Conservation (phyloP, 1,140 invertebrate species). For the Liolophura sinensis region DNA sequence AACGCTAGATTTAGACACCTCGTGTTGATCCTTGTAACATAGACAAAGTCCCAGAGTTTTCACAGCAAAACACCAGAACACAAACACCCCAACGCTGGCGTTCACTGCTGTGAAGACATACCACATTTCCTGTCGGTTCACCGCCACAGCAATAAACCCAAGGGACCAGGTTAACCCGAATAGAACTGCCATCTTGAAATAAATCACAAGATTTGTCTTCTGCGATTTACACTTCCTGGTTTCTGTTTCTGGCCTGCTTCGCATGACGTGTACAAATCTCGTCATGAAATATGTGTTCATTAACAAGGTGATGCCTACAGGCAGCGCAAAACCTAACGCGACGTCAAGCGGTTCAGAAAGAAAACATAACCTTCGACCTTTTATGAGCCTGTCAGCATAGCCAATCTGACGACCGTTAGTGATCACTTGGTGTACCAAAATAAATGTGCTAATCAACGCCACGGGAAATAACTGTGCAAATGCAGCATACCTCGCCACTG, state of each 20-base stretch:
- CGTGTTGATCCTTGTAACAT: no score
- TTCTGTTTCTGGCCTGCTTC: conserved; percentile 8
- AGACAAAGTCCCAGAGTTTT: no score
- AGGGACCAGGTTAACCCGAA: conserved; percentile 65
- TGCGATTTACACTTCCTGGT: background rate
- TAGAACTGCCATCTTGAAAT: conserved; percentile 32
- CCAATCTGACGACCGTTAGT: background rate
- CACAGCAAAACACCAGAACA: conserved; percentile 52
- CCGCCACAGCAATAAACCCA: conserved; percentile 61
- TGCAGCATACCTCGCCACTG: no score
- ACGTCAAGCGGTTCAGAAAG: conserved; percentile 12
- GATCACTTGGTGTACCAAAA: background rate
- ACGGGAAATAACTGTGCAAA: background rate
- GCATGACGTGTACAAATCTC: background rate
- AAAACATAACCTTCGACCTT: conserved; percentile 21
- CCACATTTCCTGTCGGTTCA: conserved; percentile 57
- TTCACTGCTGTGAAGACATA: conserved; percentile 64
- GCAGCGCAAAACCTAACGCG: conserved; percentile 13
- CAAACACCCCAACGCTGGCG: conserved; percentile 65
- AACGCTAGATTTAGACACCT: no score
- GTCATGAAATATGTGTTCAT: conserved; percentile 23
- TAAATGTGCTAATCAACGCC: background rate
- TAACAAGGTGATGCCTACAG: conserved; percentile 12
- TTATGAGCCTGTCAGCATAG: background rate
- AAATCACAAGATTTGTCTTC: conserved; percentile 16